Base-by-base conservation (phyloP, 2,113 vertebrate genomes). In the Passer domesticus region DNA sequence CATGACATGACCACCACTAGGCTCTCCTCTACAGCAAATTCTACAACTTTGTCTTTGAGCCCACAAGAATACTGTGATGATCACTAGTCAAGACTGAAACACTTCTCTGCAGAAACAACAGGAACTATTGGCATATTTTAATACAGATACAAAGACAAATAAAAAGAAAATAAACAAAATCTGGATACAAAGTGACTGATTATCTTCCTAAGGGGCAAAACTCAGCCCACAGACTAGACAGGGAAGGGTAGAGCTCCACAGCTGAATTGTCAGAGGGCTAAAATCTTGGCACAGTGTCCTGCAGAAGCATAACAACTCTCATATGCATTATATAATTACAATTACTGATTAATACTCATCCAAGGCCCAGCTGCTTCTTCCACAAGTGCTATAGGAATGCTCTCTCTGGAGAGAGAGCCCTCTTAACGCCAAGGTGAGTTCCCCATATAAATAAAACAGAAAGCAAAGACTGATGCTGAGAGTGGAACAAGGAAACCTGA, bases 341-440 rank as follows among this genome's bases (percentile, higher is more conserved):
- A 39, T 69, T 87, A 82, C 62, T 84, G 52, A 91, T 75, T 94
- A 90, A 89, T 84, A 72, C 41, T 84, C 60, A 84, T 76, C 31
- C 23, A 85, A 76, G 58, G 13, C 58, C 56, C 83, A 76, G 66
- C n/a, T 94, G 64, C 62, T 73, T 39, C 39, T 95, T 72, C 58
- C 23, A 79, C 28, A 82, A 27, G 37, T 55, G 33, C 33, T 87
- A 2, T 11, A 91, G 46, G 35, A 79, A 63, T 56, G 24, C 11
- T 68, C 23, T 73, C 69, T 53, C 37, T 64, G 62, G 25, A 89
- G 41, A 52, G 21, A 86, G 6, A 76, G 58, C 8, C 13, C 15
- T 83, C 72, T 58, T 3, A 5, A 64, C 83, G 46, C 31, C 55
- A 80, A 47, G 25, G 12, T 66, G 49, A 89, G 62, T 66, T 95